These are phyloP conservation scores for Rhagologus leucostigma DNA, from an alignment of 2,113 vertebrate species.

Conservation along the genomic window DNA sequence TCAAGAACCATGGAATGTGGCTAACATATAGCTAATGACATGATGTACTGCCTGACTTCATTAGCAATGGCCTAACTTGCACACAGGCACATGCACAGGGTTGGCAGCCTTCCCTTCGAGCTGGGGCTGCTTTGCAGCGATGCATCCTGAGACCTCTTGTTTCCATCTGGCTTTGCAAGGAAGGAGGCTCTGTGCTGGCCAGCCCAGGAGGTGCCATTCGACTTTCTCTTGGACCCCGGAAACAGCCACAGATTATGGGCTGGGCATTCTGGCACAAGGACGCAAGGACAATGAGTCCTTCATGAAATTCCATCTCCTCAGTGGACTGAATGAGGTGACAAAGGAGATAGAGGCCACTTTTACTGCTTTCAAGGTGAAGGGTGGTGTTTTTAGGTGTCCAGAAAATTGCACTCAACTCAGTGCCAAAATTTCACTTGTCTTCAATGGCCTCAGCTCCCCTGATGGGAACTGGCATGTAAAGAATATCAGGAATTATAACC, in stretches of 20 bases:
- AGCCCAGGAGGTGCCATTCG: neutral
- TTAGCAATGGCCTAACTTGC: neutral
- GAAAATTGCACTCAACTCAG: neutral
- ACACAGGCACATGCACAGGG: neutral
- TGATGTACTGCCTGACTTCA: neutral
- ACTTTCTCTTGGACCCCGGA: neutral
- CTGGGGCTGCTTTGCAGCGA: neutral
- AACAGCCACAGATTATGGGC: neutral
- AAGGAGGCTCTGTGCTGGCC: neutral
- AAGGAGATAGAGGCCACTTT: neutral
- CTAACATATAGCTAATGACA: neutral
- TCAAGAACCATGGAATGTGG: neutral
- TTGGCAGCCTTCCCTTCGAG: neutral
- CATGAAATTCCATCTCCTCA: neutral
- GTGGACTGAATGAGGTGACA: neutral
- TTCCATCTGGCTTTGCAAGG: neutral
- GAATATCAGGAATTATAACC: neutral
- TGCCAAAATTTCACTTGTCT: neutral
- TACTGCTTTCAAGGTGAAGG: neutral
- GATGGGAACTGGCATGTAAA: neutral
- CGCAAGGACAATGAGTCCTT: rapidly evolving
- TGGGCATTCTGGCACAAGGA: neutral
- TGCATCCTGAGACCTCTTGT: neutral
- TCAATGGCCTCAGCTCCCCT: neutral
- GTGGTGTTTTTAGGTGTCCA: neutral